Base-by-base conservation (phyloP, 2,888 invertebrate species). In the Incurvaria masculella region DNA sequence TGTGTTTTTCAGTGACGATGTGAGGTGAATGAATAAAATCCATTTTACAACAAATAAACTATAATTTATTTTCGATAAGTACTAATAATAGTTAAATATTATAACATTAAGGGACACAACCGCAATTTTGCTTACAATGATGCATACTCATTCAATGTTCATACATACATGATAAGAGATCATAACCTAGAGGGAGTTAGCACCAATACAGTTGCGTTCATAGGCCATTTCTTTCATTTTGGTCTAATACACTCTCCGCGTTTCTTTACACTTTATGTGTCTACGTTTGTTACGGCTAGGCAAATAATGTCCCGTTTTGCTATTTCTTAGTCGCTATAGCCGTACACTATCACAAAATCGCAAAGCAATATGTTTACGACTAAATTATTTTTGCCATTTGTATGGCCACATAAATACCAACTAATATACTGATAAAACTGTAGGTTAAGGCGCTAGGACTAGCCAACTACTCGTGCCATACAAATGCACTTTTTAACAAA, bases 131-230 rank as follows among this genome's bases (percentile, higher is more conserved):
- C 26, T 41, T 16, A 19, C 41, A 46, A 46, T 46, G 40, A 55
- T 61, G 44, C 59, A 59, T 61, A 65, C 60, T 60, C 56, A 65
- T 56, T 69, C 71, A 66, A 64, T 44, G 23, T 61, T 60, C 63
- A n/a, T n/a, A 33, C 8, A 10, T 41, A 41, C 41, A 41, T 69
- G 74, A 72, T 75, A 74, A 70, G 76, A 78, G 75, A 75, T 75
- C 75, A 73, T 67, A 64, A 65, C 69, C 71, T 75, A 72, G 57
- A 65, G 61, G 61, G 64, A 68, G 68, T 74, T 76, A 78, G 78
- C 78, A 78, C 78, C 78, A 72, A 66, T 69, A 69, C 72, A 68
- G 66, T 76, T 76, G 70, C 74, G 60, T 65, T 71, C 71, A 64
- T 74, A 76, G 76, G 76, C 76, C 76, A 70, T 76, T 57, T 63